These are phyloP conservation scores for Scaptodrosophila lebanonensis DNA, from an alignment of 1,140 invertebrate species.

Conservation along the genomic window DNA sequence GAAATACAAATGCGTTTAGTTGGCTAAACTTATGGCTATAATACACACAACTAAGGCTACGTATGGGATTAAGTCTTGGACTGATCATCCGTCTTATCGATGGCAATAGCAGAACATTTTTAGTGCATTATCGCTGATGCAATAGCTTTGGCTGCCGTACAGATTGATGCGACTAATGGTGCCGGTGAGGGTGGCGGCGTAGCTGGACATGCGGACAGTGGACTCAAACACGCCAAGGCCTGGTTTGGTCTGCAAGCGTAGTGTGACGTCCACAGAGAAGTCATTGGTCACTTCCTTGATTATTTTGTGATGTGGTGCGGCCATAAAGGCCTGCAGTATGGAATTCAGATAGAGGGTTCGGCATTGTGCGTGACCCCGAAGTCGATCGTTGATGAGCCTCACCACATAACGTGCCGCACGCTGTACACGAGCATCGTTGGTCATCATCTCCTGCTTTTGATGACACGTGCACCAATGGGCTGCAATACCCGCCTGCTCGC, in stretches of 20 bases:
- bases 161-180: slow-evolving; percentile 88
- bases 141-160: slow-evolving; percentile 88
- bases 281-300: slow-evolving; percentile 75
- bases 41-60: slow-evolving; percentile 20
- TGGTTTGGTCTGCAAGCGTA: slow-evolving; percentile 83
- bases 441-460: slow-evolving; percentile 78
- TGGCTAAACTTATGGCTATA: slow-evolving; percentile 5
- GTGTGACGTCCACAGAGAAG: slow-evolving; percentile 80
- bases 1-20: slow-evolving; percentile 22
- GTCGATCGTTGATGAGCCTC: slow-evolving; percentile 81
- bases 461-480: slow-evolving; percentile 92
- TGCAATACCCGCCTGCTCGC: slow-evolving; percentile 84
- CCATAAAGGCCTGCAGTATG: slow-evolving; percentile 61
- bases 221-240: slow-evolving; percentile 87
- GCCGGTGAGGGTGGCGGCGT: slow-evolving; percentile 80
- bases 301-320: slow-evolving; percentile 63
- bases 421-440: slow-evolving; percentile 77
- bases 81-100: slow-evolving; percentile 40
- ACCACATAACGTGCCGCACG: slow-evolving; percentile 80
- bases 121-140: slow-evolving; percentile 85
- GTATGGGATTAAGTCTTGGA: background rate
- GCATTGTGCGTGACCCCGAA: slow-evolving; percentile 81
- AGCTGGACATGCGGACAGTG: slow-evolving; percentile 80
- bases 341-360: slow-evolving; percentile 72
- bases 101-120: slow-evolving; percentile 88